These are phyloP conservation scores for Ophion costatus DNA, from an alignment of 2,888 invertebrate species.

Conservation along the genomic window DNA sequence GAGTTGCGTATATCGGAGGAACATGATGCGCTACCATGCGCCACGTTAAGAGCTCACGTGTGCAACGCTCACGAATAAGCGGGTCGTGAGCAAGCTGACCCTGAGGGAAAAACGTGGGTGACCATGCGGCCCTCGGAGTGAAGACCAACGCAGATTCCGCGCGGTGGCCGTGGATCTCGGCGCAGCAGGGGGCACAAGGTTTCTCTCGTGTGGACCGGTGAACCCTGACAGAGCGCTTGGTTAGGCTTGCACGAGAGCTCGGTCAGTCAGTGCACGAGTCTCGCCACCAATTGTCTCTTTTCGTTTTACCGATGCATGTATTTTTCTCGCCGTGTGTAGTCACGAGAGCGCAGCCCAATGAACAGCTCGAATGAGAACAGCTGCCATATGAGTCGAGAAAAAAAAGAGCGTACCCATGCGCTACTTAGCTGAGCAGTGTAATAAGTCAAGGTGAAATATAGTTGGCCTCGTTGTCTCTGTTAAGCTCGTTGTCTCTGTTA, in stretches of 20 bases:
- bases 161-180: conserved; percentile 49
- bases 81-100: conserved; percentile 63
- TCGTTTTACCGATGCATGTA: background rate
- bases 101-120: conserved; percentile 61
- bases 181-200: conserved; percentile 38
- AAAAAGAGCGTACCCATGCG: background rate
- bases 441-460: background rate
- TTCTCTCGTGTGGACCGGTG: conserved; percentile 46
- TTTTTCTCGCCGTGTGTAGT: conserved; percentile 32
- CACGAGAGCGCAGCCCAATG: background rate
- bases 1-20: conserved; percentile 14
- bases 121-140: background rate
- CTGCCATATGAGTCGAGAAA: background rate
- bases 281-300: conserved; percentile 34
- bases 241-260: conserved; percentile 35
- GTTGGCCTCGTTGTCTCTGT: background rate
- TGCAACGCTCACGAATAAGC: conserved; percentile 43
- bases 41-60: conserved; percentile 59
- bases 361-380: conserved; percentile 5
- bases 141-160: conserved; percentile 6
- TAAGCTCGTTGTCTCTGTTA: too few species aligned
- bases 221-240: conserved; percentile 8
- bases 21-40: conserved; percentile 46
- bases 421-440: background rate
- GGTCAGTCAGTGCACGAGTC: conserved; percentile 52